These are phyloP conservation scores for Kryptopterus vitreolus DNA, from an alignment of 2,797 vertebrate genomes.

Conservation along the genomic window DNA sequence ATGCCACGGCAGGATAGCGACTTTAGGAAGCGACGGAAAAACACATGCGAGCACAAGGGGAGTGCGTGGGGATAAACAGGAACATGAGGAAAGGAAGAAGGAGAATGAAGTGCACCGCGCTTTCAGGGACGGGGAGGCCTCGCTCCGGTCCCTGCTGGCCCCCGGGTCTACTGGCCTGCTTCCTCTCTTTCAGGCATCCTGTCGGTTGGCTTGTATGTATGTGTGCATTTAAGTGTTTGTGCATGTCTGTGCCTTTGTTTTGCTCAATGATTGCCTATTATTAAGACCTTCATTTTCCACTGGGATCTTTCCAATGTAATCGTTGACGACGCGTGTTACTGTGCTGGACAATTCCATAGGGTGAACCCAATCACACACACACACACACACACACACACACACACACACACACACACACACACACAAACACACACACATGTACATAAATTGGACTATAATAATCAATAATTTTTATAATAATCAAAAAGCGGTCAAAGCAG, in stretches of 20 bases:
- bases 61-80: conserved; percentile 74
- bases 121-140: conserved; percentile 69
- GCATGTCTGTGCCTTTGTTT: conserved; percentile 47
- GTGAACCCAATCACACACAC: conserved; percentile 57
- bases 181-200: conserved; percentile 72
- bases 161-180: conserved; percentile 65
- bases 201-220: conserved; percentile 39
- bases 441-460: conserved; percentile 50
- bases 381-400: conserved; percentile 44
- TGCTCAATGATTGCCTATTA: conserved; percentile 64
- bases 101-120: conserved; percentile 64
- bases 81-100: conserved; percentile 73
- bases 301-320: conserved; percentile 68
- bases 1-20: conserved; percentile 69
- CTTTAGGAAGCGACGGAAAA: conserved; percentile 71
- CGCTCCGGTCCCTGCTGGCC: conserved; percentile 64
- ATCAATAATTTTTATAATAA: too few species aligned
- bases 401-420: conserved; percentile 50
- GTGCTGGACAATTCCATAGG: conserved; percentile 61
- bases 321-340: conserved; percentile 64
- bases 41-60: conserved; percentile 70
- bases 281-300: conserved; percentile 65
- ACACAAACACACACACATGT: conserved; percentile 48
- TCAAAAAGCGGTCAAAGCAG: background rate
- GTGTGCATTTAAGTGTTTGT: conserved; percentile 47